These are phyloP conservation scores for Tiphia femorata DNA, from an alignment of 2,888 invertebrate species.

Conservation along the genomic window DNA sequence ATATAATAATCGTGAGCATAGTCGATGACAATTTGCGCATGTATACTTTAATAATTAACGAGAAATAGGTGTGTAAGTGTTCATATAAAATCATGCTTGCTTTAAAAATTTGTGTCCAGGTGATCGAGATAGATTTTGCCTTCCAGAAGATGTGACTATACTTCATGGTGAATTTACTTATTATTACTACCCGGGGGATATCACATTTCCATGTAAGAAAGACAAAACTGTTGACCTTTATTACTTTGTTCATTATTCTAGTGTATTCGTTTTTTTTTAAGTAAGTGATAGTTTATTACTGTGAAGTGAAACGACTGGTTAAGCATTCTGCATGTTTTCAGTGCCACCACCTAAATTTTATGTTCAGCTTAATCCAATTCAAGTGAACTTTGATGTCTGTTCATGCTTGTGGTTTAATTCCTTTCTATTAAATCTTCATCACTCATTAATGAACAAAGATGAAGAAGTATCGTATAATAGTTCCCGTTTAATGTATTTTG, in stretches of 20 bases:
- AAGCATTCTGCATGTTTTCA: constrained; percentile 69
- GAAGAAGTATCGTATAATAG: constrained; percentile 56
- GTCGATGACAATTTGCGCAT: constrained; percentile 9
- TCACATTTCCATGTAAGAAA: constrained; percentile 85
- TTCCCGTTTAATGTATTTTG: constrained; percentile 76
- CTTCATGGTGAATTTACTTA: constrained; percentile 97
- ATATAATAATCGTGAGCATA: neutral
- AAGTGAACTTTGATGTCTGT: constrained; percentile 86
- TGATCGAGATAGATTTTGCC: constrained; percentile 81
- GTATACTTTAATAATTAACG: too few species aligned
- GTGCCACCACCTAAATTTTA: constrained; percentile 95
- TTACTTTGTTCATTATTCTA: constrained; percentile 1
- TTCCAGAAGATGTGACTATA: constrained; percentile 91
- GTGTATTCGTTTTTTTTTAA: constrained; percentile 20
- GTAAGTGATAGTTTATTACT: constrained; percentile 6
- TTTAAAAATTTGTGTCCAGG: constrained; percentile 72
- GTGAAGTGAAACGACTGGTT: neutral
- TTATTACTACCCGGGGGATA: constrained; percentile 95
- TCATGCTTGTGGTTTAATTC: constrained; percentile 96
- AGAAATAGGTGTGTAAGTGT: too few species aligned
- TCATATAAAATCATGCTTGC: too few species aligned
- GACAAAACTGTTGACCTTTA: neutral
- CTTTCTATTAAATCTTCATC: constrained; percentile 89
- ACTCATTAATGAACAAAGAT: constrained; percentile 75
- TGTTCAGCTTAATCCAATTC: constrained; percentile 91